phyloP scores from a whole-genome alignment of 1,140 invertebrate genomes.

The Brachionus rotundiformis region DNA sequence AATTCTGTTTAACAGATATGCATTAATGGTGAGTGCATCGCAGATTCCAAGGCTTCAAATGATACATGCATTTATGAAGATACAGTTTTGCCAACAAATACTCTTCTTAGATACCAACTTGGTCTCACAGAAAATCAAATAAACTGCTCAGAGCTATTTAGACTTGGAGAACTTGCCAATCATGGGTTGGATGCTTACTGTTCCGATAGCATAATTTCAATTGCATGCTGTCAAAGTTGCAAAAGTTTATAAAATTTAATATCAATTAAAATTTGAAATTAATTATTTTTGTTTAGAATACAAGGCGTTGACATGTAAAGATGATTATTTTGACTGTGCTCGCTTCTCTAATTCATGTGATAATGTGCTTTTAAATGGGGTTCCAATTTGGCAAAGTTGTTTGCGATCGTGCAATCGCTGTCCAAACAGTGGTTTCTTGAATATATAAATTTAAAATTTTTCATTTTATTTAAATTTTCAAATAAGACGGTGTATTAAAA shows the following conservation, averaged over 20 bases:
- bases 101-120: neutral
- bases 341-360: neutral
- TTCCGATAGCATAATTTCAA: neutral
- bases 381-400: neutral
- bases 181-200: neutral
- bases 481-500: neutral
- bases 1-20: neutral
- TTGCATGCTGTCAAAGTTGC: constrained; percentile 19
- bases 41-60: neutral
- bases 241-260: constrained; percentile 8
- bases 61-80: neutral
- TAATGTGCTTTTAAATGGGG: neutral
- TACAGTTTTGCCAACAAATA: neutral
- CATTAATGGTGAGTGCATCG: neutral
- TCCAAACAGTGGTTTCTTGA: neutral
- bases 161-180: neutral
- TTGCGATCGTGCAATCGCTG: neutral
- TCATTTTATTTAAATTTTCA: neutral
- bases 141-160: neutral
- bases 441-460: neutral
- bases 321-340: neutral
- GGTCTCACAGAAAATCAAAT: neutral
- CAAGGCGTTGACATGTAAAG: neutral
- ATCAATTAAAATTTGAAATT: neutral
- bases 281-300: neutral